Evolutionary conservation across 2,113 vertebrate species (phyloP).

Genomic region (Corythoichthys haematopterus): DNA sequence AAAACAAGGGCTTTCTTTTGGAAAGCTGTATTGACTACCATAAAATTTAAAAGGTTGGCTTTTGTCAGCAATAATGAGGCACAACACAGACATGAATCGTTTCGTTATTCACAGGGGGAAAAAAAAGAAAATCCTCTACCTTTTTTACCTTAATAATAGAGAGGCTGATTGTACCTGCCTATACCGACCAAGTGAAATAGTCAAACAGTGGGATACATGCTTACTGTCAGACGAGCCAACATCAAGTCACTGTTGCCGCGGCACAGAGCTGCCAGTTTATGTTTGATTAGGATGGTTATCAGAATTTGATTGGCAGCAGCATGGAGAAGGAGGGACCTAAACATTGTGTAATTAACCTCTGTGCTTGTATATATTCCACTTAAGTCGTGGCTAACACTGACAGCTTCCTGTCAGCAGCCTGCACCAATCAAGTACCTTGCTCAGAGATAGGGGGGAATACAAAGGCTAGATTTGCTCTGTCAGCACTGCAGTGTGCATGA

Average conservation of each 20-base stretch:
- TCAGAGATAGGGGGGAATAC: conserved; percentile 40
- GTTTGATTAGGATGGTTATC: conserved; percentile 55
- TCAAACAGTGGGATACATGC: conserved; percentile 64
- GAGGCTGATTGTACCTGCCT: conserved; percentile 37
- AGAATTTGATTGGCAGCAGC: conserved; percentile 38
- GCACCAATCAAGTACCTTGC: conserved; percentile 49
- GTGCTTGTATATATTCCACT: conserved; percentile 48
- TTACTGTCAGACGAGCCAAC: conserved; percentile 59
- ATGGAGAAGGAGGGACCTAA: conserved; percentile 46
- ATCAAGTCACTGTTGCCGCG: conserved; percentile 66
- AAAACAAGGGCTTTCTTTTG: not conserved
- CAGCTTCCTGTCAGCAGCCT: conserved; percentile 54
- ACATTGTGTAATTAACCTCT: conserved; percentile 64
- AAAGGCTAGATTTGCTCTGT: conserved; percentile 55
- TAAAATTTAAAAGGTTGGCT: conserved; percentile 14
- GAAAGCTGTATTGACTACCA: conserved; percentile 7
- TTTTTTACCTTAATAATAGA: conserved; percentile 52
- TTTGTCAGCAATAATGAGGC: conserved; percentile 33
- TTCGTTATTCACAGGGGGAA: conserved; percentile 36
- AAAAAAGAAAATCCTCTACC: conserved; percentile 33
- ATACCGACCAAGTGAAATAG: conserved; percentile 61
- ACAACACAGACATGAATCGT: conserved; percentile 33
- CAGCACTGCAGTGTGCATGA: conserved; percentile 43
- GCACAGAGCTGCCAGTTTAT: conserved; percentile 50
- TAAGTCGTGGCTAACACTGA: conserved; percentile 45